These are phyloP conservation scores for Drosophila neocordata DNA, from an alignment of 1,140 invertebrate genomes.

Conservation along the genomic window DNA sequence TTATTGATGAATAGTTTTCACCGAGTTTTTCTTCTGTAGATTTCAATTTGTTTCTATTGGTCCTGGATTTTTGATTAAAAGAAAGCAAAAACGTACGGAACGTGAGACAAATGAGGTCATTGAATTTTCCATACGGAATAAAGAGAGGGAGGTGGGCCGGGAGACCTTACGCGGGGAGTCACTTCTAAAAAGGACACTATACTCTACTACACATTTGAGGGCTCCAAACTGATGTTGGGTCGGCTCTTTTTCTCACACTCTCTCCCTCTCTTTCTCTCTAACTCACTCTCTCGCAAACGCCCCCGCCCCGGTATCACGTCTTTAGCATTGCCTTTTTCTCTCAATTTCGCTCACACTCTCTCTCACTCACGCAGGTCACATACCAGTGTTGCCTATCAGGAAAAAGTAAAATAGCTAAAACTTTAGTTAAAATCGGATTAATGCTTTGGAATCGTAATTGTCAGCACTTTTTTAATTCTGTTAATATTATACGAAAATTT, in stretches of 20 bases:
- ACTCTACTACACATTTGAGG: slow-evolving; percentile 30
- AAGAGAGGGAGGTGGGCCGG: slow-evolving; percentile 18
- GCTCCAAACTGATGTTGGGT: slow-evolving; percentile 4
- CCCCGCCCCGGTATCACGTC: slow-evolving; percentile 43
- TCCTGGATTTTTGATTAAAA: slow-evolving; percentile 48
- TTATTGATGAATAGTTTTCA: slow-evolving; percentile 35
- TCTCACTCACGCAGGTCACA: slow-evolving; percentile 2
- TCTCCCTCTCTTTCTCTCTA: background rate
- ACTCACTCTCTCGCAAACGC: slow-evolving; percentile 36
- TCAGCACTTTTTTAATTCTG: background rate
- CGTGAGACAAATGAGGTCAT: slow-evolving; percentile 79
- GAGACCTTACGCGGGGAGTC: background rate
- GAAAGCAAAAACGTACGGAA: slow-evolving; percentile 58
- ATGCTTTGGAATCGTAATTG: background rate
- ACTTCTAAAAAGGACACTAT: slow-evolving; percentile 52
- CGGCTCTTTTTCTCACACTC: slow-evolving; percentile 16
- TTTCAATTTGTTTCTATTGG: slow-evolving; percentile 40
- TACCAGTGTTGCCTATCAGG: slow-evolving; percentile 2
- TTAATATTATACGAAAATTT: background rate
- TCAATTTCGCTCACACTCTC: background rate
- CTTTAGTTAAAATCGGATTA: background rate
- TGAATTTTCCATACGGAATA: slow-evolving; percentile 62
- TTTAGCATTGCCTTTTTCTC: slow-evolving; percentile 22
- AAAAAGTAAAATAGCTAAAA: slow-evolving; percentile 16
- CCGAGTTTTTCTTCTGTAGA: slow-evolving; percentile 44